Conservation (phyloP, 2,113 vertebrate species). For the Seriola dumerili region DNA sequence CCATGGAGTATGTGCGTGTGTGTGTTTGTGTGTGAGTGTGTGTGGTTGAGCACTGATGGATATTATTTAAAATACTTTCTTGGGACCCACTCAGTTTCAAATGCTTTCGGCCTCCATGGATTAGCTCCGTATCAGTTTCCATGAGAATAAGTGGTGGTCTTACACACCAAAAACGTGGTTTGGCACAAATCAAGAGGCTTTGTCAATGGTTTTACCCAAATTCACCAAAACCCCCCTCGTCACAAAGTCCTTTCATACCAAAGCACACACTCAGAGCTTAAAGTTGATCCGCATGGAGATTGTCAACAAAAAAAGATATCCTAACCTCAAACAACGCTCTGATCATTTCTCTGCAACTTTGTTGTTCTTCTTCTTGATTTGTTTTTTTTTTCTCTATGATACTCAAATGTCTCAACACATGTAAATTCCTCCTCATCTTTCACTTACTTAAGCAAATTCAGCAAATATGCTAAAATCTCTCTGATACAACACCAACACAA, state of each 20-base stretch:
- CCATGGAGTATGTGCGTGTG: slow-evolving; percentile 26
- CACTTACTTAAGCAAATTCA: not conserved
- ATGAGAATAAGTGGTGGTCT: slow-evolving; percentile 29
- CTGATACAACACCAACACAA: not conserved
- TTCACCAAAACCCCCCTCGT: slow-evolving; percentile 36
- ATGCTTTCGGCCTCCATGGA: slow-evolving; percentile 48
- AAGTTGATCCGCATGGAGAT: slow-evolving; percentile 38
- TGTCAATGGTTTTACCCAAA: slow-evolving; percentile 57
- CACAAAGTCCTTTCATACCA: slow-evolving; percentile 40
- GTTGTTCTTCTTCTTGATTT: not conserved
- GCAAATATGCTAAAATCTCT: not conserved
- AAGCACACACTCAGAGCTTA: slow-evolving; percentile 51
- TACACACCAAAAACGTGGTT: slow-evolving; percentile 60
- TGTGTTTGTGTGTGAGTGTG: slow-evolving; percentile 20
- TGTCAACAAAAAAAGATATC: slow-evolving; percentile 48
- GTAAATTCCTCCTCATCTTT: not conserved
- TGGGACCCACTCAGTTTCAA: slow-evolving; percentile 41
- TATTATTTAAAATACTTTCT: slow-evolving; percentile 46
- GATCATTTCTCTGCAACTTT: not conserved
- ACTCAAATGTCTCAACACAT: not conserved
- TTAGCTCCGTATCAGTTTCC: slow-evolving; percentile 67
- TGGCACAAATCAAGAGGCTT: slow-evolving; percentile 64
- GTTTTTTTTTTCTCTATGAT: not conserved
- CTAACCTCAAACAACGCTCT: slow-evolving; percentile 48
- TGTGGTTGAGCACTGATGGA: slow-evolving; percentile 20